phyloP scores from a whole-genome alignment of 2,113 vertebrate genomes.

The Xyliphius kryptos region DNA sequence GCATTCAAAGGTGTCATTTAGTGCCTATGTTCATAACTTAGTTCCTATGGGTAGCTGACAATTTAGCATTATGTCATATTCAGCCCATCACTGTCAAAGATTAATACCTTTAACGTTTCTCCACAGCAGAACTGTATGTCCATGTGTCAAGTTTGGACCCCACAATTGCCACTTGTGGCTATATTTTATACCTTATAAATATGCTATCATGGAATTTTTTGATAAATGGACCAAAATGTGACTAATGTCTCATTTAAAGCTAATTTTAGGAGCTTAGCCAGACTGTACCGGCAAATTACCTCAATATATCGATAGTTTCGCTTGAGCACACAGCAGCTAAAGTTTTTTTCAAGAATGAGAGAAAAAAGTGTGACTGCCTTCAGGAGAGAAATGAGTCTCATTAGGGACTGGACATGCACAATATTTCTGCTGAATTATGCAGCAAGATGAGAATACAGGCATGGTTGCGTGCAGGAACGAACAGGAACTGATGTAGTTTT shows the following conservation, averaged over 20 bases:
- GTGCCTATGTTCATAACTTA: no score
- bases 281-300: not conserved
- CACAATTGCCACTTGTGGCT: no score
- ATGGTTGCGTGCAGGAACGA: conserved; percentile 3
- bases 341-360: conserved; percentile 2
- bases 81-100: no score
- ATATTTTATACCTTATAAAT: no score
- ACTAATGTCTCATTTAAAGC: conserved; percentile 18
- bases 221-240: not conserved
- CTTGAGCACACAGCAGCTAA: conserved; percentile 15
- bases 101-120: no score
- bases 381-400: conserved; percentile 19
- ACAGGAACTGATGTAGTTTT: not conserved
- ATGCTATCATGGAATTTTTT: no score
- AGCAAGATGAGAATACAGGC: conserved; percentile 8
- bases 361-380: conserved; percentile 8
- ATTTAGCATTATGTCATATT: no score
- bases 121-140: no score
- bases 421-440: conserved; percentile 27
- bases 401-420: conserved; percentile 24
- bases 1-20: no score
- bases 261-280: conserved; percentile 16
- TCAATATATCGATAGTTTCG: conserved; percentile 10
- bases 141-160: no score
- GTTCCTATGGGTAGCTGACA: no score